Conservation (phyloP, 1,140 invertebrate genomes). For the Ceratoteleas bidentatus region DNA sequence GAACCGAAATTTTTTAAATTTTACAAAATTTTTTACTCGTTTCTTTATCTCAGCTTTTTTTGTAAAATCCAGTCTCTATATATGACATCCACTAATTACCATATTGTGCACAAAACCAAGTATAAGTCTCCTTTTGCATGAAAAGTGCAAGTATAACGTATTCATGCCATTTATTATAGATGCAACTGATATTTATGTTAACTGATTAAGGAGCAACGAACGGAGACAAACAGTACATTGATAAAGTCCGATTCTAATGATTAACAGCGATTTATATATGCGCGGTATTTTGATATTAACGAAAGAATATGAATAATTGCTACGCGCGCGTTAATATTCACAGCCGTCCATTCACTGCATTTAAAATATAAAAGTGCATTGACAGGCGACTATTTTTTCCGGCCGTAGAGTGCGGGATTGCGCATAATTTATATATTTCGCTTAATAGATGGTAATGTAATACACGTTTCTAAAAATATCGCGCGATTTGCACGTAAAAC, state of each 20-base stretch:
- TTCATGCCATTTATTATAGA: too few relatives aligned
- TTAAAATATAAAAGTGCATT: constrained; percentile 16
- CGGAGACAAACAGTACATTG: constrained; percentile 4
- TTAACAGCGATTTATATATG: constrained; percentile 6
- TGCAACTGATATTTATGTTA: neutral
- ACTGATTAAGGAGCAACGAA: constrained; percentile 4
- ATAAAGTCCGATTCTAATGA: constrained; percentile 11
- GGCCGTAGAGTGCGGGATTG: neutral
- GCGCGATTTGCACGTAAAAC: neutral
- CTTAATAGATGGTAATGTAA: neutral
- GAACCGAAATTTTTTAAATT: too few relatives aligned
- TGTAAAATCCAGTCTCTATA: too few relatives aligned
- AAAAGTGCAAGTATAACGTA: too few relatives aligned
- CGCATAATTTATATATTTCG: constrained; percentile 12
- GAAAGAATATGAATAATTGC: constrained; percentile 24
- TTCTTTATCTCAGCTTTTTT: too few relatives aligned
- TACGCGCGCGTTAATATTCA: constrained; percentile 12
- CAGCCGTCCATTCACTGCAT: constrained; percentile 16
- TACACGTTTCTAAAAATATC: neutral
- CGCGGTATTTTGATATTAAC: constrained; percentile 14
- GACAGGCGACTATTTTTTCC: constrained; percentile 7
- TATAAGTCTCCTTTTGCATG: too few relatives aligned
- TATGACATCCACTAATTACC: too few relatives aligned
- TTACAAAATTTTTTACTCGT: too few relatives aligned
- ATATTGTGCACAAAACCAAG: too few relatives aligned